Evolutionary conservation across 2,113 vertebrate genomes (phyloP).

Genomic region (Thalassarche chlororhynchos): DNA sequence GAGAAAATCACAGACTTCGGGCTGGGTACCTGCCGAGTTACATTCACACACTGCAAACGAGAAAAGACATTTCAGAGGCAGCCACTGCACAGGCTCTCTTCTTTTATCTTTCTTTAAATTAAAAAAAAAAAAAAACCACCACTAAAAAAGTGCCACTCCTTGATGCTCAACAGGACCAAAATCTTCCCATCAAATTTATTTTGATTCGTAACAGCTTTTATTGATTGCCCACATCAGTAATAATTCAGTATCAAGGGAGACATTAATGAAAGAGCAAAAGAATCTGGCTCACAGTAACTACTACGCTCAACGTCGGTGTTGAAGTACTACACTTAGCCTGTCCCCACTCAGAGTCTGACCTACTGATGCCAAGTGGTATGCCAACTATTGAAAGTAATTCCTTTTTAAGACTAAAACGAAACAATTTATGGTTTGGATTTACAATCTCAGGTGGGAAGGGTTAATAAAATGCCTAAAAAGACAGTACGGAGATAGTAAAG

Average conservation of each 20-base stretch:
- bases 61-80: background rate
- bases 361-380: background rate
- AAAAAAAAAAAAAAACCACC: background rate
- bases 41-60: constrained; percentile 81
- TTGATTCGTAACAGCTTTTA: background rate
- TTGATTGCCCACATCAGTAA: background rate
- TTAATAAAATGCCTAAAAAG: background rate
- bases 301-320: background rate
- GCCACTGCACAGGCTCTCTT: background rate
- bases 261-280: background rate
- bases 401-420: background rate
- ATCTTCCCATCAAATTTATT: background rate
- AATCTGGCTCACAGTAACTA: background rate
- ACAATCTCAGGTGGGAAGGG: background rate
- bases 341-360: background rate
- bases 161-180: background rate
- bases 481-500: background rate
- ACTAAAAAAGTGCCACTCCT: background rate
- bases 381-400: background rate
- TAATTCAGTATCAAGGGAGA: background rate
- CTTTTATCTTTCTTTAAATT: background rate
- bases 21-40: constrained; percentile 74
- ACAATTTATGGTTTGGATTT: background rate
- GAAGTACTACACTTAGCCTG: background rate
- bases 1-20: constrained; percentile 71